A percentile compares a stretch with the other conserved stretches of the same genome.
Conservation (phyloP, 2,888 invertebrate genomes). For the Acleris literana region DNA sequence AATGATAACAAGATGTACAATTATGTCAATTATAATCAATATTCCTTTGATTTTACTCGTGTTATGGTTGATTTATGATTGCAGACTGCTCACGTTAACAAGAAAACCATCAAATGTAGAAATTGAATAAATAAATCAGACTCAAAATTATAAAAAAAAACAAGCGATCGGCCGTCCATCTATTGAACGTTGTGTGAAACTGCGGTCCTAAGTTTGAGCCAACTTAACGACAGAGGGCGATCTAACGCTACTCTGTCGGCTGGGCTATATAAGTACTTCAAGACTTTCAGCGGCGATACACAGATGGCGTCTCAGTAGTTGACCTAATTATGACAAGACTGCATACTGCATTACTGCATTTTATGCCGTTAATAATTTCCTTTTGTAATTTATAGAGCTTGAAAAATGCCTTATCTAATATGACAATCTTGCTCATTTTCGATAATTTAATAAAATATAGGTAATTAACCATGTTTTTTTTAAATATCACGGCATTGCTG, state of each 20-base stretch:
- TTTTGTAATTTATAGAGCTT: neutral
- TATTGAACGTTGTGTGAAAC: neutral
- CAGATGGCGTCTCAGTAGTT: conserved; percentile 14
- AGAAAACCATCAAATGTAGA: too few species aligned
- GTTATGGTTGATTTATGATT: too few species aligned
- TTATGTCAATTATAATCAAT: neutral
- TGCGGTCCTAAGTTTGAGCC: neutral
- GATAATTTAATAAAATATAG: too few species aligned
- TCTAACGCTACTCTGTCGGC: neutral
- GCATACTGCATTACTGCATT: neutral
- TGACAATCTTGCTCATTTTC: too few species aligned
- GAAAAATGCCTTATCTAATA: too few species aligned
- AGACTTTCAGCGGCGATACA: neutral
- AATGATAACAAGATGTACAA: conserved; percentile 5
- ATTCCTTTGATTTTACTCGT: neutral
- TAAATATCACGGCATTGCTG: too few species aligned
- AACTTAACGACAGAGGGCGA: neutral
- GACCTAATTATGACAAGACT: conserved; percentile 19
- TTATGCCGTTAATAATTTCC: too few species aligned
- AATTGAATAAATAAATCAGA: neutral
- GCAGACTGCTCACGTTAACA: too few species aligned
- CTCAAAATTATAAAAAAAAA: neutral
- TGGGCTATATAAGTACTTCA: neutral
- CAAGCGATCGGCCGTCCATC: conserved; percentile 10
- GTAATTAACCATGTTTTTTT: too few species aligned